Evolutionary conservation across 2,888 invertebrate genomes (phyloP), one percentile per base, ranked within the genome.

Genomic region (Brenthis ino): DNA sequence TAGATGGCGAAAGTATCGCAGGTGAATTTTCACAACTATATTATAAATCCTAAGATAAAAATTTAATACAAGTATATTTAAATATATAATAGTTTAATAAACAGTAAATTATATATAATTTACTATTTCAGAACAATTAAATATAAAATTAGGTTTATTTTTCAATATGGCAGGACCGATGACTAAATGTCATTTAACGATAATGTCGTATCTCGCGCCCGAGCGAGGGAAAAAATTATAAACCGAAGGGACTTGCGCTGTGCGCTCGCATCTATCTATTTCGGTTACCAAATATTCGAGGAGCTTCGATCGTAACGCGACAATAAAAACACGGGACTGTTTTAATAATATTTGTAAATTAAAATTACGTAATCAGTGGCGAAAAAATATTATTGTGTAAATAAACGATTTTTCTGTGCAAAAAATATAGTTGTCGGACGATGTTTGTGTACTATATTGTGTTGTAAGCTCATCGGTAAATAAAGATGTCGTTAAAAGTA

Each of bases 401-500:
- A 68, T 57, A 50, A 64, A 56, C 63, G 67, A 60, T 69, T 68
- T 71, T 67, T 47, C 48, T 50, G 64, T 66, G 65, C 55, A 51
- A 55, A 54, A 57, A 63, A 50, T 60, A 68, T 68, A 67, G 24
- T 65, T 58, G 53, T 64, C 58, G 51, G 63, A 72, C 53, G 43
- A 73, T 72, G 73, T 68, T 68, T 73, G 68, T 70, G 60, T 66
- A 60, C 61, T 60, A 33, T 24, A 56, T 57, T 20, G 69, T 68
- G 67, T 50, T 64, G 53, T 66, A 67, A 61, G 64, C 28, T 61
- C 43, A 57, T 68, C 64, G 51, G 57, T 66, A 67, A 37, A 58
- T 64, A n/a, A 33, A 70, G 53, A 73, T 73, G 73, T 73, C 73
- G 51, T 65, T 73, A 60, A 73, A 73, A 69, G 72, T 72, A 70